phyloP scores from a whole-genome alignment of 2,888 invertebrate species.

The Drosophila parthenogenetica region DNA sequence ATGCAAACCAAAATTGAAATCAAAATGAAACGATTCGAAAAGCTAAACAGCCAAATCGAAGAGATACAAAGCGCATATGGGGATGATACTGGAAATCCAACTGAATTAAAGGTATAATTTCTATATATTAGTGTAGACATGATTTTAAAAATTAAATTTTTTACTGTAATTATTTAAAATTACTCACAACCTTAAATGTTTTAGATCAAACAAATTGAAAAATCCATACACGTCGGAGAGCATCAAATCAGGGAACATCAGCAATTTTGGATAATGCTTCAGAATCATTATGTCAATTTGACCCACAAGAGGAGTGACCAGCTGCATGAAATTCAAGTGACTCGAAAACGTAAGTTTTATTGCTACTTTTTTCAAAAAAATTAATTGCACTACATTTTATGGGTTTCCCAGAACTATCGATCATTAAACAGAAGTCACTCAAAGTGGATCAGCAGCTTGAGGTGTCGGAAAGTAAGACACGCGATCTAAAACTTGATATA shows the following conservation, averaged over 20 bases:
- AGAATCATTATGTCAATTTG: constrained; percentile 89
- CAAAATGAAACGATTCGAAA: constrained; percentile 86
- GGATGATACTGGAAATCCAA: constrained; percentile 87
- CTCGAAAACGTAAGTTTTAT: constrained; percentile 88
- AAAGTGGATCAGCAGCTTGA: constrained; percentile 89
- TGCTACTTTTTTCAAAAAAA: background rate
- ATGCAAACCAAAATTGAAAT: constrained; percentile 85
- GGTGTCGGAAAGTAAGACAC: constrained; percentile 86
- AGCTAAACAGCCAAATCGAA: constrained; percentile 86
- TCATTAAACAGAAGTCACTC: constrained; percentile 91
- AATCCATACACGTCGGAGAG: constrained; percentile 87
- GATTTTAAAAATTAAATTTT: no score
- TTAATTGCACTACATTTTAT: background rate
- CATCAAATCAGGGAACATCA: constrained; percentile 88
- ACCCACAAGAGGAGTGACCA: constrained; percentile 89
- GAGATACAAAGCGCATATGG: constrained; percentile 81
- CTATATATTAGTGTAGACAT: no score
- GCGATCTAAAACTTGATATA: constrained; percentile 87
- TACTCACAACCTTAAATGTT: background rate
- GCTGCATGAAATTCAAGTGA: constrained; percentile 89
- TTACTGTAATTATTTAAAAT: background rate
- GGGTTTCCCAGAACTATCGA: constrained; percentile 77
- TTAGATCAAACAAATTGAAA: constrained; percentile 88
- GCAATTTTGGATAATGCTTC: constrained; percentile 91
- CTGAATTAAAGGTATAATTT: constrained; percentile 54